Base-by-base conservation (phyloP, 2,113 vertebrate genomes). In the Lophura nycthemera region DNA sequence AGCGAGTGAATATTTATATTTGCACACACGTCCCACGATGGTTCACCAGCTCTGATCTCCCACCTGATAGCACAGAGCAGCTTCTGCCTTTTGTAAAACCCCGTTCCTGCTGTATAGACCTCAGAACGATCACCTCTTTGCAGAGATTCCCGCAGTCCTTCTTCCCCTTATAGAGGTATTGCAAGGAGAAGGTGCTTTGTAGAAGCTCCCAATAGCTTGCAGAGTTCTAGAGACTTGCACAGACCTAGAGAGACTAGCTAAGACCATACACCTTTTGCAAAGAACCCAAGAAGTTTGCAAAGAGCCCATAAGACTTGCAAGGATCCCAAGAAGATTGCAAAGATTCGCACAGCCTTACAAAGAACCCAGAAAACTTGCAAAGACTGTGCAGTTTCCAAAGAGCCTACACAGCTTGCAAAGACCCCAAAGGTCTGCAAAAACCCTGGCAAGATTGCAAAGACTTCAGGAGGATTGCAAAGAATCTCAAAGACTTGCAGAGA, bases 111-210 rank as follows among this genome's bases (percentile, higher is more conserved):
- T 59, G n/a, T 5, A 5, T 3, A 67, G 88, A 25, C 11, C 54
- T 59, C 56, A n/a, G 9, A 30, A 38, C 0, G 1, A 30, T 29
- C 40, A 14, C 60, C 36, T 43, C 60, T 57, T 9, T 1, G 2
- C 32, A 38, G 32, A 2, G 2, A 16, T 14, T n/a, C 15, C 29
- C 40, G 19, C 10, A 12, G n/a, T 88, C 25, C 17, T 73, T 79
- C 32, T 32, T 43, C 47, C 27, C 42, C 32, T 64, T 17, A 70
- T 3, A 3, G 30, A 40, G n/a, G 65, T 16, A 6, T 5, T 40
- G 22, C 36, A 52, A 30, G 2, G 16, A 17, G 20, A 32, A 56
- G 20, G 25, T 29, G 57, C 50, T 65, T 71, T 57, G 27, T n/a
- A 22, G 48, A 82, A 57, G 21, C 15, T 54, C 42, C 30, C 8